Conservation (phyloP, 2,888 invertebrate species). For the Brachyptera risi region DNA sequence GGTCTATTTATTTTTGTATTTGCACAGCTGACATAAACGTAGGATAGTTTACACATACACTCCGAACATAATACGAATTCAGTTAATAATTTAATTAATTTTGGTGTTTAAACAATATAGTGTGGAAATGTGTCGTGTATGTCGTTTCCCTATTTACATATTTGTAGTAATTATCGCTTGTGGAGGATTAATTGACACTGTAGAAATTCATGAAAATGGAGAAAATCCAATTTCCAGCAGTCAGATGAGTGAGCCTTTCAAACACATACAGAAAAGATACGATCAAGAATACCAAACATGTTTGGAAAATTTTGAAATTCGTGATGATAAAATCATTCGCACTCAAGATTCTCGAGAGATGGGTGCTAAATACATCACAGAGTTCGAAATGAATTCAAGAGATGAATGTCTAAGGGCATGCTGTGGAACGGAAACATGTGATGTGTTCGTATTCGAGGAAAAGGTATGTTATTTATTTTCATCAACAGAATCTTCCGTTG, state of each 20-base stretch:
- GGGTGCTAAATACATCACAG: constrained; percentile 85
- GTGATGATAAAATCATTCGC: constrained; percentile 83
- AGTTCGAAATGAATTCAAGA: constrained; percentile 74
- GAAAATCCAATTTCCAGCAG: neutral
- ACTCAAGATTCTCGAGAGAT: constrained; percentile 83
- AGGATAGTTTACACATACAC: neutral
- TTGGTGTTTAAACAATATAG: neutral
- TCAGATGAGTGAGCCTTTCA: neutral
- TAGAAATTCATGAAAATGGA: neutral
- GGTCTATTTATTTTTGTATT: neutral
- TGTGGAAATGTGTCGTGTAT: neutral
- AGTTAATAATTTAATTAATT: neutral
- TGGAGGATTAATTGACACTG: neutral
- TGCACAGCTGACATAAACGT: constrained; percentile 10
- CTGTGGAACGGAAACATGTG: constrained; percentile 81
- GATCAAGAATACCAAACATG: constrained; percentile 64
- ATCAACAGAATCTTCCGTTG: neutral
- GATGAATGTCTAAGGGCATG: constrained; percentile 81
- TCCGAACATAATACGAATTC: neutral
- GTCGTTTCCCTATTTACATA: neutral
- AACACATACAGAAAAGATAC: constrained; percentile 39
- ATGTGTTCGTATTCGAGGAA: constrained; percentile 89
- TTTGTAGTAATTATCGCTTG: neutral
- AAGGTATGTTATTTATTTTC: no score
- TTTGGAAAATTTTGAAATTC: constrained; percentile 75